A percentile compares a stretch with the other conserved stretches of the same genome.
Evolutionary conservation across 1,140 invertebrate species (phyloP).

Genomic region (Drosophila kanapiae): DNA sequence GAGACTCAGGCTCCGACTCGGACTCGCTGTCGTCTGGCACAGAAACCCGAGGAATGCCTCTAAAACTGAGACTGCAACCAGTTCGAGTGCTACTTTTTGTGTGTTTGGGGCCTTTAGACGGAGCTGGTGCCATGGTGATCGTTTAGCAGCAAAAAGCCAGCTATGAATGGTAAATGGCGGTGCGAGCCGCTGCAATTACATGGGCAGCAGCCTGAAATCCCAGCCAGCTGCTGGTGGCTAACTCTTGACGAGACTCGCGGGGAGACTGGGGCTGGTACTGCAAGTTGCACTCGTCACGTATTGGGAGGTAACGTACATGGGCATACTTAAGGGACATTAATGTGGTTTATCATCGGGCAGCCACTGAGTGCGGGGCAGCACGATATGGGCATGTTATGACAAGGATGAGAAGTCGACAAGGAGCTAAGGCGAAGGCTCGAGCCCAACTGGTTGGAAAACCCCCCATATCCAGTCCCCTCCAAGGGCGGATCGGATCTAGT

Average conservation of each 20-base stretch:
- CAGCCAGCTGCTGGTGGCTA: constrained; percentile 41
- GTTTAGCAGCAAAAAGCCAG: constrained; percentile 67
- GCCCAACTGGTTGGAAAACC: constrained; percentile 34
- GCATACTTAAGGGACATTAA: constrained; percentile 79
- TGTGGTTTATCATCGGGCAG: constrained; percentile 70
- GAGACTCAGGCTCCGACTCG: background rate
- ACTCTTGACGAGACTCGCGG: constrained; percentile 2
- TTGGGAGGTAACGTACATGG: constrained; percentile 72
- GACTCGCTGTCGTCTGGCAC: constrained; percentile 46
- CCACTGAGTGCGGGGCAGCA: constrained; percentile 39
- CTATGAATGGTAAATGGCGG: constrained; percentile 75
- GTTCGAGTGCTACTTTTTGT: constrained; percentile 70
- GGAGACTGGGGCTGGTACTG: background rate
- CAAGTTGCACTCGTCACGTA: constrained; percentile 66
- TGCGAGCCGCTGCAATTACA: constrained; percentile 65
- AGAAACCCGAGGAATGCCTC: constrained; percentile 71
- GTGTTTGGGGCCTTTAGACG: constrained; percentile 1
- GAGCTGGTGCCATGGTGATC: constrained; percentile 42
- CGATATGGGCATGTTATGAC: constrained; percentile 68
- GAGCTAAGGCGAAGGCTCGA: constrained; percentile 17
- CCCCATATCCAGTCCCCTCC: background rate
- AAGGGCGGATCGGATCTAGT: constrained; percentile 13
- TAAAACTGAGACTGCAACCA: constrained; percentile 33
- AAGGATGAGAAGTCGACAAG: constrained; percentile 52
- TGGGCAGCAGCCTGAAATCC: constrained; percentile 44